A percentile compares a stretch with the other conserved stretches of the same genome.
Evolutionary conservation across 2,888 invertebrate genomes (phyloP).

Genomic region (Thereva nobilitata): DNA sequence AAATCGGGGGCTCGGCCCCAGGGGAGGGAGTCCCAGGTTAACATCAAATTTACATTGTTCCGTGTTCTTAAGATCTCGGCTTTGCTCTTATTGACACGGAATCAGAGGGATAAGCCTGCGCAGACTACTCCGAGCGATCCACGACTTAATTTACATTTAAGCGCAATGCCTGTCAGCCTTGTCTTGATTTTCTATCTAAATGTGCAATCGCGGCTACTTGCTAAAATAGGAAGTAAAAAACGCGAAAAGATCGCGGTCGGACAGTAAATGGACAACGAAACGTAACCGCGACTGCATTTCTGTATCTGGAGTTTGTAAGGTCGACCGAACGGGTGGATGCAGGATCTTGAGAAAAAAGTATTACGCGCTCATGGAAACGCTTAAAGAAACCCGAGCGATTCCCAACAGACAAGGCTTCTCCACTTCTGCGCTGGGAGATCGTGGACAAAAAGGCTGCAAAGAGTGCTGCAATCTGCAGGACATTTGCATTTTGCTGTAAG

Average conservation of each 20-base stretch:
- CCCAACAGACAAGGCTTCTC: not conserved
- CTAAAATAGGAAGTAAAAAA: constrained; percentile 26
- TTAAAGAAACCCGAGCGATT: not conserved
- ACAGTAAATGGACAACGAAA: constrained; percentile 21
- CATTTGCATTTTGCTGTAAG: constrained; percentile 18
- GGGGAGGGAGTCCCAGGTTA: not conserved
- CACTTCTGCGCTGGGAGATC: too few relatives aligned
- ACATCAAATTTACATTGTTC: constrained; percentile 26
- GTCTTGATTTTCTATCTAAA: constrained; percentile 42
- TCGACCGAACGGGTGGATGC: too few relatives aligned
- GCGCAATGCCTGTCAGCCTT: constrained; percentile 42
- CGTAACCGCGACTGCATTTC: constrained; percentile 20
- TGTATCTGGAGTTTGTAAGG: not conserved
- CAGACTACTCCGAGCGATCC: constrained; percentile 26
- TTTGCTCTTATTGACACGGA: not conserved
- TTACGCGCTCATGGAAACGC: constrained; percentile 2
- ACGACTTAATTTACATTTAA: constrained; percentile 43
- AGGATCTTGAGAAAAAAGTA: constrained; percentile 1
- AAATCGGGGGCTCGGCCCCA: too few relatives aligned
- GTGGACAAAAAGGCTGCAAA: constrained; percentile 19
- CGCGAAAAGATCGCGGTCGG: constrained; percentile 17
- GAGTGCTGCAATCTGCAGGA: constrained; percentile 15
- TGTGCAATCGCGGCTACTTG: constrained; percentile 39
- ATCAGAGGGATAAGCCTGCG: constrained; percentile 1
- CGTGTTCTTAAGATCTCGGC: constrained; percentile 1